Conservation (phyloP, 1,140 invertebrate genomes). For the Drosophila erecta region DNA sequence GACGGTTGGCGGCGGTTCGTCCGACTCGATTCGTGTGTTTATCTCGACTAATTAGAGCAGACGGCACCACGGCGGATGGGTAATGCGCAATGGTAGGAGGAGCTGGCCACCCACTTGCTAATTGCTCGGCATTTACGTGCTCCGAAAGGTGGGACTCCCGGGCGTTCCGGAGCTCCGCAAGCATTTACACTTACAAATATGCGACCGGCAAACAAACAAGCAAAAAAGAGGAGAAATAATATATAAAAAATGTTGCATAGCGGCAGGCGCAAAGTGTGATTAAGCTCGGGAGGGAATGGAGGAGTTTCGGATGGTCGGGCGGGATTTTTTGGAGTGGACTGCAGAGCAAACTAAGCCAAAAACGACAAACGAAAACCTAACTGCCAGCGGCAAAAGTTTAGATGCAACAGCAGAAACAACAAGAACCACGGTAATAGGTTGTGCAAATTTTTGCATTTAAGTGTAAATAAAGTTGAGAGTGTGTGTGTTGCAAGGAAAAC, state of each 20-base stretch:
- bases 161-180: conserved; percentile 49
- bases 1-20: conserved; percentile 47
- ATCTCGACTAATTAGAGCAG: conserved; percentile 75
- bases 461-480: conserved; percentile 73
- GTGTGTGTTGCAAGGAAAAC: conserved; percentile 40
- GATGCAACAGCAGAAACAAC: conserved; percentile 63
- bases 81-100: not conserved
- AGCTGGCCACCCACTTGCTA: conserved; percentile 37
- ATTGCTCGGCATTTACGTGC: conserved; percentile 75
- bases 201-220: conserved; percentile 63
- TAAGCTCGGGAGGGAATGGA: conserved; percentile 1
- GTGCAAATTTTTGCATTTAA: conserved; percentile 81
- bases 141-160: conserved; percentile 49
- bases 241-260: conserved; percentile 66
- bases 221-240: conserved; percentile 40
- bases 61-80: conserved; percentile 43
- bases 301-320: not conserved
- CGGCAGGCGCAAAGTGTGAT: conserved; percentile 58
- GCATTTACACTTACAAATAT: conserved; percentile 79
- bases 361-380: conserved; percentile 50
- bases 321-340: conserved; percentile 51
- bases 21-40: conserved; percentile 72
- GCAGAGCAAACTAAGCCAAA: conserved; percentile 61
- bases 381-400: conserved; percentile 69
- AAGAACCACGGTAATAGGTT: conserved; percentile 80